These are phyloP conservation scores for Romanogobio albipinnatus DNA, from an alignment of 2,113 vertebrate species.

Conservation along the genomic window DNA sequence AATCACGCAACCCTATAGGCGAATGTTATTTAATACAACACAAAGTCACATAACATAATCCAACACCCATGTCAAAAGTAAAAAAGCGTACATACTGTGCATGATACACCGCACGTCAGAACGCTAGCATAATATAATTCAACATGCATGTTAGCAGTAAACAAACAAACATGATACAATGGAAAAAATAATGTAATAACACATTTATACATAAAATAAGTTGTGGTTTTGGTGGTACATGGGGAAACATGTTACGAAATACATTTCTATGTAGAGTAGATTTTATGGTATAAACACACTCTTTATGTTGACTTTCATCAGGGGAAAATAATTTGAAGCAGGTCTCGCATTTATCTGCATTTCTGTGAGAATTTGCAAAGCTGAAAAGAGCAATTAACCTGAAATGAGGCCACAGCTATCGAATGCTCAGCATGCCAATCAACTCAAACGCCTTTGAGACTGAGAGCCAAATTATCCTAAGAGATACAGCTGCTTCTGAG, in stretches of 20 bases:
- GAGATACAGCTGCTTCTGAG: conserved; percentile 3
- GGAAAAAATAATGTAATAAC: not conserved
- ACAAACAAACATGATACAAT: not conserved
- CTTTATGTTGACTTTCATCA: not conserved
- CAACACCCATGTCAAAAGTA: not conserved
- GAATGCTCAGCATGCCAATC: conserved; percentile 39
- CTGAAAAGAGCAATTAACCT: conserved; percentile 45
- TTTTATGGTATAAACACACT: conserved; percentile 14
- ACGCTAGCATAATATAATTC: not conserved
- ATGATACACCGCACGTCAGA: not conserved
- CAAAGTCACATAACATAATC: not conserved
- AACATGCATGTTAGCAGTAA: not conserved
- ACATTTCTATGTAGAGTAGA: not conserved
- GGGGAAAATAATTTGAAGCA: not conserved
- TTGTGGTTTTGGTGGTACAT: not conserved
- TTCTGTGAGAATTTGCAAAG: conserved; percentile 22
- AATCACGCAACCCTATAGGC: too few species aligned
- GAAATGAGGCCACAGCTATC: conserved; percentile 41
- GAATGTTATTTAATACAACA: too few species aligned
- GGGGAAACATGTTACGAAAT: not conserved
- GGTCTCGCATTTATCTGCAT: not conserved
- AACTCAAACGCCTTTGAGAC: conserved; percentile 39
- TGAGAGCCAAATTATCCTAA: conserved; percentile 41
- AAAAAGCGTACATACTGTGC: not conserved
- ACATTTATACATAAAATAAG: not conserved